These are phyloP conservation scores for Casuarius casuarius DNA, from an alignment of 2,113 vertebrate genomes.

Conservation along the genomic window DNA sequence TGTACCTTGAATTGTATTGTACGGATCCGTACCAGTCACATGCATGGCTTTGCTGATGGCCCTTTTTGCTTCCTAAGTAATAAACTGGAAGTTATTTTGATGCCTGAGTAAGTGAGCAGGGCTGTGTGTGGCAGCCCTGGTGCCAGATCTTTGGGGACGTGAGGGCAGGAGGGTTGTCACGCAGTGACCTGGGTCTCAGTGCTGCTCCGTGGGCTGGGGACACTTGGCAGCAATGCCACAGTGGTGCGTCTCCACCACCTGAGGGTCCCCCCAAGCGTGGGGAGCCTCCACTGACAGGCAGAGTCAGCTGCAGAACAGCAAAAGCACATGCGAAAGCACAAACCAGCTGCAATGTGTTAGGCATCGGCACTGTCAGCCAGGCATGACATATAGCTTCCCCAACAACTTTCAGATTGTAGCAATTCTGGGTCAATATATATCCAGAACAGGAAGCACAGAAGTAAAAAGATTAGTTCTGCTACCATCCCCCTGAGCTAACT, in stretches of 20 bases:
- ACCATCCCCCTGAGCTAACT: background rate
- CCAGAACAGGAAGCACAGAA: background rate
- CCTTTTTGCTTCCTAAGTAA: background rate
- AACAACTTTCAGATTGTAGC: background rate
- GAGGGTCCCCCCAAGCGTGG: too few relatives aligned
- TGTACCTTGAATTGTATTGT: background rate
- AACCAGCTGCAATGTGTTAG: background rate
- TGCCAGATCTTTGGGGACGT: background rate
- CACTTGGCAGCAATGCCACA: background rate
- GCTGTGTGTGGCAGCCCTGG: rapidly evolving
- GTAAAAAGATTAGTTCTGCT: background rate
- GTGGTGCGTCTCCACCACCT: background rate
- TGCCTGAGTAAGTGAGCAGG: background rate
- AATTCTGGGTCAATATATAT: background rate
- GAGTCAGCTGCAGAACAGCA: background rate
- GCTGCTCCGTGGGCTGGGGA: background rate
- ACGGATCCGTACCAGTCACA: background rate
- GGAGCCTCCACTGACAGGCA: background rate
- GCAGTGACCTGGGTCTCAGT: too few relatives aligned
- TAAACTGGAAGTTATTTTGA: background rate
- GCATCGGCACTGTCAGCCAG: background rate
- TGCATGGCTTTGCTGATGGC: background rate
- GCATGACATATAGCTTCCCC: background rate
- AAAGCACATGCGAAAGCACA: background rate
- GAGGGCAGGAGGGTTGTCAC: background rate